These are phyloP conservation scores for Hirundo rustica DNA, from an alignment of 2,797 vertebrate genomes.

Conservation along the genomic window DNA sequence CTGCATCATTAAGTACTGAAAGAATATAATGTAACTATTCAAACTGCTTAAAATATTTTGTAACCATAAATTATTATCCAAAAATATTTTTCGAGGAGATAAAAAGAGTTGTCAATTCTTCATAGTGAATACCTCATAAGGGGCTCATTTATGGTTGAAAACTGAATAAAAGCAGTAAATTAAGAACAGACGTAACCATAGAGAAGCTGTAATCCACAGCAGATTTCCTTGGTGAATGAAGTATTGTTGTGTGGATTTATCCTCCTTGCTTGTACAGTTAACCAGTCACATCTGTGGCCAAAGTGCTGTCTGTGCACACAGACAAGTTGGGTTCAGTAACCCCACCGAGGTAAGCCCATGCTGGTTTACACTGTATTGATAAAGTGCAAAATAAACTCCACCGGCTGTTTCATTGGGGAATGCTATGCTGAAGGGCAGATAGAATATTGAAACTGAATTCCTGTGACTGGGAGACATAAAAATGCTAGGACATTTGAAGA, in stretches of 20 bases:
- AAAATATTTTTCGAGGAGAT: conserved; percentile 87
- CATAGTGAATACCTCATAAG: conserved; percentile 84
- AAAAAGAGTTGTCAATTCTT: conserved; percentile 87
- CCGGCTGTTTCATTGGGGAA: conserved; percentile 74
- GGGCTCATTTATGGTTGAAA: conserved; percentile 90
- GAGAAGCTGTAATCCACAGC: conserved; percentile 91
- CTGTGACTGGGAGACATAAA: background rate
- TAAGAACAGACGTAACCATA: conserved; percentile 90
- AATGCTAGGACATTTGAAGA: background rate
- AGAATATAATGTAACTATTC: conserved; percentile 80
- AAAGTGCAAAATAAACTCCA: conserved; percentile 77
- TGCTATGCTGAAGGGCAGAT: conserved; percentile 46
- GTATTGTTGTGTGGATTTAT: conserved; percentile 85
- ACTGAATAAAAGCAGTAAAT: conserved; percentile 92
- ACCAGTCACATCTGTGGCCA: conserved; percentile 88
- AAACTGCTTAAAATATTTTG: conserved; percentile 81
- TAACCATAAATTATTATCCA: conserved; percentile 86
- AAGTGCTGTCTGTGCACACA: conserved; percentile 77
- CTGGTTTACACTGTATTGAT: conserved; percentile 77
- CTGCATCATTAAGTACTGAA: conserved; percentile 76
- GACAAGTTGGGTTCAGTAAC: conserved; percentile 79
- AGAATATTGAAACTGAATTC: conserved; percentile 3
- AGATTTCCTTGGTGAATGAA: conserved; percentile 91
- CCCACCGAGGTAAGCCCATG: conserved; percentile 71
- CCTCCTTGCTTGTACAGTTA: conserved; percentile 86